phyloP scores from a whole-genome alignment of 2,113 vertebrate genomes.

The Crotalus viridis region DNA sequence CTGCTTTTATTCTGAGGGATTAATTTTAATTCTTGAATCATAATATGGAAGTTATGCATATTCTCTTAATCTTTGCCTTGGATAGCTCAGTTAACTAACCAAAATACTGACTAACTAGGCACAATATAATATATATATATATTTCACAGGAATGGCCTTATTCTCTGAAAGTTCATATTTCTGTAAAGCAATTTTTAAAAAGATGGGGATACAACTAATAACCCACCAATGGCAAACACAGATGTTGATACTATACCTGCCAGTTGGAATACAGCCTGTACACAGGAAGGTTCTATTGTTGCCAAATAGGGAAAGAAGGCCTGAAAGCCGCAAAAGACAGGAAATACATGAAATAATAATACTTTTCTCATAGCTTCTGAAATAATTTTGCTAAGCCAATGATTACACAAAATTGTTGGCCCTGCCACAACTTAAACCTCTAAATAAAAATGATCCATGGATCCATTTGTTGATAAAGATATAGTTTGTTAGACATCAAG shows the following conservation, averaged over 20 bases:
- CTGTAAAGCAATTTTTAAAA: background rate
- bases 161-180: background rate
- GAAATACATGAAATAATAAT: background rate
- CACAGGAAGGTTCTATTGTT: background rate
- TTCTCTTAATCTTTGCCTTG: no score
- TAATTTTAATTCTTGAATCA: no score
- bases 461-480: no score
- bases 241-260: background rate
- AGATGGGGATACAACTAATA: background rate
- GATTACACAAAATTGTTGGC: no score
- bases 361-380: background rate
- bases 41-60: no score
- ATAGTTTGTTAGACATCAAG: no score
- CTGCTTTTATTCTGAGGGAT: no score
- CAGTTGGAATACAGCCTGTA: background rate
- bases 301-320: background rate
- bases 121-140: background rate
- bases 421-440: no score
- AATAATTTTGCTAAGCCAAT: background rate
- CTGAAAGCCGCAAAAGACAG: background rate
- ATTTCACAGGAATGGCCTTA: background rate
- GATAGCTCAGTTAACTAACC: no score
- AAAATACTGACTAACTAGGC: no score
- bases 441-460: no score
- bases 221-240: background rate